Conservation (phyloP, 2,797 vertebrate species). For the Iguana delicatissima region DNA sequence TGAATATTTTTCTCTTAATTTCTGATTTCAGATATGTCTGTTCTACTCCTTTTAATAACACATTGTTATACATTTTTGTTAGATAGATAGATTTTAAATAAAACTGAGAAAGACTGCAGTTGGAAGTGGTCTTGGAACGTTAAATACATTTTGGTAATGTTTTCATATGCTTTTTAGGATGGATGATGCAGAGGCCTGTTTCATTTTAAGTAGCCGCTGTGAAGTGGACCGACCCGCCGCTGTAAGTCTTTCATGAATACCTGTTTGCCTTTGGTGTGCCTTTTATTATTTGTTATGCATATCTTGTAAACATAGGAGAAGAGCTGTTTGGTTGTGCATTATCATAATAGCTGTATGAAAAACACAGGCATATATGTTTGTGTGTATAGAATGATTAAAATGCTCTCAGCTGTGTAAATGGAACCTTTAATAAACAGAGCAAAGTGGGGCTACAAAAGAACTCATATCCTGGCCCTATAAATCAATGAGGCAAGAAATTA, state of each 20-base stretch:
- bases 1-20: neutral
- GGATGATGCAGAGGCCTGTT: conserved; percentile 87
- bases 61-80: neutral
- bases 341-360: neutral
- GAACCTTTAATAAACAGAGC: neutral
- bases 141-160: conserved; percentile 41
- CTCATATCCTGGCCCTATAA: neutral
- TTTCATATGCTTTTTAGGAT: conserved; percentile 76
- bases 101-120: neutral
- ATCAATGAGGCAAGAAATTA: neutral
- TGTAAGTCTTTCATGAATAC: conserved; percentile 77
- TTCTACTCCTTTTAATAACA: neutral
- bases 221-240: conserved; percentile 87
- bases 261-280: neutral
- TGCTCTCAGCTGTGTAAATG: neutral
- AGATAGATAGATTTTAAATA: neutral
- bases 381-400: neutral
- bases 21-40: neutral
- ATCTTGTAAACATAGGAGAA: neutral
- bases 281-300: neutral
- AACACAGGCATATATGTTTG: neutral
- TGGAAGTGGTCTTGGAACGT: neutral
- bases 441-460: no score
- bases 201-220: conserved; percentile 86
- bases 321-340: neutral